Percentiles rank a stretch among this genome's conserved stretches.
Conservation (phyloP, 2,797 vertebrate genomes). For the Diglossa cyanea region DNA sequence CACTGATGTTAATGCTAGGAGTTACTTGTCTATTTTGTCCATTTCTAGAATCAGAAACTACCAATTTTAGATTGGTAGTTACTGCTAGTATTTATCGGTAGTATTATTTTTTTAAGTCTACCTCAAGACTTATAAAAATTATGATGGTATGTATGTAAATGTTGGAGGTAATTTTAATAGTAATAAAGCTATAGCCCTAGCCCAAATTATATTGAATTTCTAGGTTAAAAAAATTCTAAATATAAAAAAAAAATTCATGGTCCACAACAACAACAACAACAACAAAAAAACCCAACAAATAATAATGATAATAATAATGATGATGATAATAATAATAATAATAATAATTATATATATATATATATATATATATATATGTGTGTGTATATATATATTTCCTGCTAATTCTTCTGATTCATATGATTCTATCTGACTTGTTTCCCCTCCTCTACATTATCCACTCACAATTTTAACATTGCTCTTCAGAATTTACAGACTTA, state of each 20-base stretch:
- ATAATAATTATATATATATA: too few relatives aligned
- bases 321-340: too few relatives aligned
- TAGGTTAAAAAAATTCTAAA: background rate
- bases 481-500: background rate
- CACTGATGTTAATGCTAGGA: background rate
- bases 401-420: background rate
- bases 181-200: background rate
- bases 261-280: too few relatives aligned
- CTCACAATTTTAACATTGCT: background rate
- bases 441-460: background rate
- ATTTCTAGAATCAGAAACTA: background rate
- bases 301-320: too few relatives aligned
- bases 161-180: background rate
- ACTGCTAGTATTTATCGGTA: background rate
- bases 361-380: too few relatives aligned
- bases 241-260: too few relatives aligned
- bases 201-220: background rate
- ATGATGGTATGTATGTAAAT: background rate
- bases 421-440: background rate
- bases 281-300: too few relatives aligned
- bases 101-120: background rate
- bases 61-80: background rate
- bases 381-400: background rate
- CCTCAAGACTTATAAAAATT: background rate
- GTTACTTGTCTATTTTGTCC: background rate